Conservation (phyloP, 2,888 invertebrate genomes). For the Isotomurus palustris region DNA sequence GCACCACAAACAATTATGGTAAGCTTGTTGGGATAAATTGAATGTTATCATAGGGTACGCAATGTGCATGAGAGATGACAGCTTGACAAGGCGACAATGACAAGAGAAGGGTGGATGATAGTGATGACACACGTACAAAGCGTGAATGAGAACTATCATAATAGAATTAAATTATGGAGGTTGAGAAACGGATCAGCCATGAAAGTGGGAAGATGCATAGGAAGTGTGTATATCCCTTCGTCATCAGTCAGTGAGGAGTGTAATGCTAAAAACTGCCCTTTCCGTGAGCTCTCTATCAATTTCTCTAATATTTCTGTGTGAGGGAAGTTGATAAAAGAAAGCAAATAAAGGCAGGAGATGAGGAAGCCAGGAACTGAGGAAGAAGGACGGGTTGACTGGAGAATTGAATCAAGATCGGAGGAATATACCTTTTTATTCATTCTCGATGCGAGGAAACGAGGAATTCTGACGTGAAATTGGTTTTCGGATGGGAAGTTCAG, state of each 20-base stretch:
- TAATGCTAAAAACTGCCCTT: too few species aligned
- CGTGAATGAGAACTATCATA: slow-evolving; percentile 2
- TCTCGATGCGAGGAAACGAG: too few species aligned
- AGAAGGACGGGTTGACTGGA: not conserved
- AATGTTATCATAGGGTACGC: slow-evolving; percentile 21
- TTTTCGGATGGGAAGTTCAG: slow-evolving; percentile 12
- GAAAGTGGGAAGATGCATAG: not conserved
- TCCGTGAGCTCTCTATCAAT: not conserved
- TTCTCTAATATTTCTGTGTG: not conserved
- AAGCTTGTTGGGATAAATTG: slow-evolving; percentile 13
- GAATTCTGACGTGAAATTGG: slow-evolving; percentile 15
- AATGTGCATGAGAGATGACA: slow-evolving; percentile 26
- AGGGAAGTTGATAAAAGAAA: slow-evolving; percentile 12
- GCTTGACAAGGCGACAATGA: slow-evolving; percentile 10
- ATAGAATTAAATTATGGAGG: slow-evolving; percentile 7
- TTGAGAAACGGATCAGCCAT: slow-evolving; percentile 1
- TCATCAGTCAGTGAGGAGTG: too few species aligned
- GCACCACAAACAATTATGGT: too few species aligned
- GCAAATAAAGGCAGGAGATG: slow-evolving; percentile 3
- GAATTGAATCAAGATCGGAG: not conserved
- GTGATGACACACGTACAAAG: slow-evolving; percentile 1
- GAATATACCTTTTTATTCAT: not conserved
- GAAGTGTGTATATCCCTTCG: too few species aligned
- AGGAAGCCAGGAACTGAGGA: not conserved
- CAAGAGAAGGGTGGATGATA: slow-evolving; percentile 7